Base-by-base conservation (phyloP, 1,140 invertebrate species). In the Aphidius ervi region DNA sequence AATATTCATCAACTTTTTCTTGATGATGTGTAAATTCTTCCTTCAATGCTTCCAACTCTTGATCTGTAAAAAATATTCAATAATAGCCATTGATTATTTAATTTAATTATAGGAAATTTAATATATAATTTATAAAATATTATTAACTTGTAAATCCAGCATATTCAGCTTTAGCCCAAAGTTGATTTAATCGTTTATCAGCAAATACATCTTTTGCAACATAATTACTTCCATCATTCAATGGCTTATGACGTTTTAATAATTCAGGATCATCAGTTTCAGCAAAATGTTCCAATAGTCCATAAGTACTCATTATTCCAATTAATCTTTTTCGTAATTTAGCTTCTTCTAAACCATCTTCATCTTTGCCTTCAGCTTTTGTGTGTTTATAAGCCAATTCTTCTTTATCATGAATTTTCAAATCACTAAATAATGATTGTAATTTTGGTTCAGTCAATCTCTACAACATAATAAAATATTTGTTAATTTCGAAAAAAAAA, bases 11-110 rank as follows among this genome's bases (percentile, higher is more conserved):
- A 23, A 97, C 85, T 80, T 95, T 96, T 64, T 95, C 89, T 77
- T 97, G 93, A 74, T 97, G 93, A 77, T 95, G 93, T 50, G 78
- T 77, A 71, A 97, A 97, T 77, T 97, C 94, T 77, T 96, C 89
- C 70, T 90, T 92, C 6, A 97, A 76, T 9, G 89, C 85, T 65
- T 88, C 79, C 20, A 97, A 69, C 78, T 97, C 93, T 67, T 91
- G 87, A 66, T 83, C 86, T 86, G 67, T 39, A 37, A 56, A 49
- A 46, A 42, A 40, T 39, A 42, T 56, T 46, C 3, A 43, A 3
- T 8, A 7, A 43, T n/a, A n/a, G n/a, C n/a, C n/a, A n/a, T 8
- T 43, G 4, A 43, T 43, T 43, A 4, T 8, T 43, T 8, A 43
- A 43, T 2, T 8, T 43, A 43, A 8, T 43, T 1, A 43, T 43